Conservation (phyloP, 1,140 invertebrate species). For the Zaprionus capensis region DNA sequence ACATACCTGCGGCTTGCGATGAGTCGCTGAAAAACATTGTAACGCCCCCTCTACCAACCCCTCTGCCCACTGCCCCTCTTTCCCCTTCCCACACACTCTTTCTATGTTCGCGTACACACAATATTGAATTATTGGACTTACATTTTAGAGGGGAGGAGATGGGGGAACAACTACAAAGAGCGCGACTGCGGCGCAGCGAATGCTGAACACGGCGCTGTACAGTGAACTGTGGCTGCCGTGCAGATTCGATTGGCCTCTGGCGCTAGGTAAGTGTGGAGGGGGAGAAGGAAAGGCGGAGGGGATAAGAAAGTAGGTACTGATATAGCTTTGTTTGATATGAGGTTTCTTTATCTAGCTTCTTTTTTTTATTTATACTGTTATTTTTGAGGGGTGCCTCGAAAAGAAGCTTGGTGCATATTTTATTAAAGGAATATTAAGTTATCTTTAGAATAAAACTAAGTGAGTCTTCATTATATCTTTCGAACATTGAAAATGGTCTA, state of each 20-base stretch:
- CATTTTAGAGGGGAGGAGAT: background rate
- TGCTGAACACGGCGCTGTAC: constrained; percentile 1
- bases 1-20: constrained; percentile 74
- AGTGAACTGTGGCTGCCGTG: constrained; percentile 4
- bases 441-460: background rate
- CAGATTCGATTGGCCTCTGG: constrained; percentile 8
- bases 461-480: too few species aligned
- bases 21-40: constrained; percentile 62
- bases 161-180: constrained; percentile 15
- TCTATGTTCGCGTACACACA: background rate
- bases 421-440: background rate
- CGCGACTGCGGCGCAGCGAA: constrained; percentile 14
- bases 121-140: constrained; percentile 10
- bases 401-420: background rate
- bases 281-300: background rate
- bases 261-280: background rate
- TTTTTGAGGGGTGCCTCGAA: background rate
- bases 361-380: background rate
- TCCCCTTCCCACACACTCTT: background rate
- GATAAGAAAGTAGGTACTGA: background rate
- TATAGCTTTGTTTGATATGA: background rate
- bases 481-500: too few species aligned
- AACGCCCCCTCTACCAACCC: background rate
- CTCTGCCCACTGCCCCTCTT: background rate
- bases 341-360: background rate